Percentiles rank a stretch among this genome's conserved stretches.
These are phyloP conservation scores for Argyra leucocephala DNA, from an alignment of 2,888 invertebrate genomes.

Conservation along the genomic window DNA sequence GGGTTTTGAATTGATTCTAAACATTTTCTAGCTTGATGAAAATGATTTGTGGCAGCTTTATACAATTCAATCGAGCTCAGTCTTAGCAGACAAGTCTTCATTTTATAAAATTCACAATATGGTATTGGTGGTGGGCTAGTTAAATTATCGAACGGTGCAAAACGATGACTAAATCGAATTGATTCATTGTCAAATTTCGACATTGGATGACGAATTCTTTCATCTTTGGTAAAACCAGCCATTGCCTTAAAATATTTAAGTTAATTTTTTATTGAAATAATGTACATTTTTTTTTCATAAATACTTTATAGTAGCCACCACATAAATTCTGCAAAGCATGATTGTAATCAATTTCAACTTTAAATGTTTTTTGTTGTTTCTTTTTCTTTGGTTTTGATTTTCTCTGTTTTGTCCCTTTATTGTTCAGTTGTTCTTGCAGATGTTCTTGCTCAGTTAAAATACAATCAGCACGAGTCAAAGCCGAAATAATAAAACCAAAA, in stretches of 20 bases:
- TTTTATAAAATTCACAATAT: constrained; percentile 79
- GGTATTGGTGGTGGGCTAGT: constrained; percentile 84
- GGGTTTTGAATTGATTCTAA: constrained; percentile 74
- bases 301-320: constrained; percentile 87
- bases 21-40: constrained; percentile 79
- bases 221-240: constrained; percentile 78
- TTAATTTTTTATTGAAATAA: background rate
- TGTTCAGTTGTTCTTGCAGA: constrained; percentile 43
- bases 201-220: constrained; percentile 74
- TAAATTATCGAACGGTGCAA: constrained; percentile 78
- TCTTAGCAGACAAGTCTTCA: constrained; percentile 59
- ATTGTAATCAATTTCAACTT: constrained; percentile 74
- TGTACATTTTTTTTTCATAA: constrained; percentile 1
- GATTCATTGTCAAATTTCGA: constrained; percentile 87
- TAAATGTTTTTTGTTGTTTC: constrained; percentile 63
- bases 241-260: constrained; percentile 55
- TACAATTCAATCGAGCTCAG: constrained; percentile 56
- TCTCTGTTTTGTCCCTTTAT: constrained; percentile 34
- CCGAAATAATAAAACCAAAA: constrained; percentile 87
- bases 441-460: constrained; percentile 68
- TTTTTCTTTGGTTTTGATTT: constrained; percentile 44
- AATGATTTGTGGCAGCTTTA: constrained; percentile 79
- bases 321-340: constrained; percentile 90
- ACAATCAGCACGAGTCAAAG: constrained; percentile 79
- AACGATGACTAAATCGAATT: constrained; percentile 88